Evolutionary conservation across 92 coral and sea anemone genomes (phyloP).

Genomic region (Zoanthus gigantus): DNA sequence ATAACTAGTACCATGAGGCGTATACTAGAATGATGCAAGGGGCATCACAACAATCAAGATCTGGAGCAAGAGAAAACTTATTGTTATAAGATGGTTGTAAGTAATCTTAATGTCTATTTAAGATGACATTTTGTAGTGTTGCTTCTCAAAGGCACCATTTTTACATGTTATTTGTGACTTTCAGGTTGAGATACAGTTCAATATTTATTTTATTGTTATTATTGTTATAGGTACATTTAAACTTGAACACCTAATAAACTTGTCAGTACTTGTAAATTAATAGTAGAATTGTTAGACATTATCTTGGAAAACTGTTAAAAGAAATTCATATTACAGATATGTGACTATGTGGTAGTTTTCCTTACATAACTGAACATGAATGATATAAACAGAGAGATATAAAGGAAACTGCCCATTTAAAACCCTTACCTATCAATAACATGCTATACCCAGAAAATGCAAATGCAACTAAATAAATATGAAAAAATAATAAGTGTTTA

Average conservation of each 20-base stretch:
- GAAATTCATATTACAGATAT: slow-evolving; percentile 47
- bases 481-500: slow-evolving; percentile 14
- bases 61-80: slow-evolving; percentile 27
- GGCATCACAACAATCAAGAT: neutral
- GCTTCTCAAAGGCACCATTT: slow-evolving; percentile 51
- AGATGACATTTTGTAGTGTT: slow-evolving; percentile 43
- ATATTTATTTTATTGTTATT: slow-evolving; percentile 34
- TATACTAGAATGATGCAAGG: slow-evolving; percentile 12
- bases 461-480: slow-evolving; percentile 23
- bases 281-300: slow-evolving; percentile 48
- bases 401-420: slow-evolving; percentile 43
- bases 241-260: slow-evolving; percentile 36
- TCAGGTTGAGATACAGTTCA: slow-evolving; percentile 48
- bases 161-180: slow-evolving; percentile 31
- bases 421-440: slow-evolving; percentile 52
- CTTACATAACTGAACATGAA: slow-evolving; percentile 48
- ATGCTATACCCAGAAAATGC: slow-evolving; percentile 48
- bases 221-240: slow-evolving; percentile 41
- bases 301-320: slow-evolving; percentile 53
- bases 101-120: slow-evolving; percentile 11
- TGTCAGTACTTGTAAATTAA: slow-evolving; percentile 42
- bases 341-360: slow-evolving; percentile 52
- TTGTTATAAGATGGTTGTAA: slow-evolving; percentile 12
- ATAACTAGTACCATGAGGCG: slow-evolving; percentile 30
- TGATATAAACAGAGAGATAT: slow-evolving; percentile 47